Evolutionary conservation across 2,888 invertebrate species (phyloP), one percentile per base, ranked within the genome.

Genomic region (Caenorhabditis doughertyi): DNA sequence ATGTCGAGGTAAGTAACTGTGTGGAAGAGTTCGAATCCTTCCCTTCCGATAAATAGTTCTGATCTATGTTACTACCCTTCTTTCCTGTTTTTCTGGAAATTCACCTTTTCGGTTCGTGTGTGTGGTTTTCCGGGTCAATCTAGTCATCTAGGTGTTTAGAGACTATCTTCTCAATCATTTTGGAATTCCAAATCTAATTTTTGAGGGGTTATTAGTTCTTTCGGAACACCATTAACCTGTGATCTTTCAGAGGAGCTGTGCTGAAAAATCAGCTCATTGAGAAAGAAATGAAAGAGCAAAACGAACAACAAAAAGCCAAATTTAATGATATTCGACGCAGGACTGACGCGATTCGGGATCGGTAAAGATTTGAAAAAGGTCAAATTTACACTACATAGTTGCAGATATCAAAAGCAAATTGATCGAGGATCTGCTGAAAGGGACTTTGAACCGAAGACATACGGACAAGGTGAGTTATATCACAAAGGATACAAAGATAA

Each of bases 271-370:
- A 96, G 90, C 93, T 97, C 81, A 94, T 97, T 81, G 95, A 95
- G 88, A 96, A 96, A 91, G 95, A 97, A 92, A 97, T 98, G 93
- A 93, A 94, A 68, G 95, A 95, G 88, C 97, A 98, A 92, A 95
- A 96, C 82, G 95, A 95, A 73, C 94, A 95, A 71, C 98, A 99
- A 92, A 94, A 94, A 39, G 94, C 94, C 85, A 95, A 97, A 81
- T 93, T 99, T 87, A 95, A 96, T 89, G 97, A 97, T 92, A 96
- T 99, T 76, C 96, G 96, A 92, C 94, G 95, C 74, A 97, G 98
- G 93, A 98, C 98, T 96, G 97, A 97, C 91, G 94, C 95, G 88
- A 98, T 99, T 71, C 82, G 92, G 8, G 88, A 89, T 29, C 84
- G 89, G 74, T 89, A 83, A n/a, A 29, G 7, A n/a, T 16, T 29